Evolutionary conservation across 37 sponge, comb jelly and placozoan species (phyloP), one percentile per base, ranked within the genome.

Genomic region (Ianthella basta): DNA sequence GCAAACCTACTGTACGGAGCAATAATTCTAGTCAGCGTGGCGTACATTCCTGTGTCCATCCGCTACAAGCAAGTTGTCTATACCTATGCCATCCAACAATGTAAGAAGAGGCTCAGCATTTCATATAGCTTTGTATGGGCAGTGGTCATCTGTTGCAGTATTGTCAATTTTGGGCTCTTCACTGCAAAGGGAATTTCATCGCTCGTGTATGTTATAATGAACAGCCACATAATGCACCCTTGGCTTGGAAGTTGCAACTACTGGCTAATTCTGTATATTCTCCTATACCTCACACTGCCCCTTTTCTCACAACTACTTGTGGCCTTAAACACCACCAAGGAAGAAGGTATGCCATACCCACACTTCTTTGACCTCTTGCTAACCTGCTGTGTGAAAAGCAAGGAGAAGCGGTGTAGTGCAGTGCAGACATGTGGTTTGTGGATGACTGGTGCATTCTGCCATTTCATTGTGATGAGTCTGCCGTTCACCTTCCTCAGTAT

Each of bases 31-130:
- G 10, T 75, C 25, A 75, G 78, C 25, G 12, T 75, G 19, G 78
- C 78, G 37, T 75, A 75, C 78, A 75, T 75, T 13, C 78, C 78
- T 39, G 25, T 75, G 18, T 6, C 54, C 53, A 32, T 75, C 33
- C 20, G 78, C 1, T 75, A 75, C 37, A 36, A 75, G 53, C 78
- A 75, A 44, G 38, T 50, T 75, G 78, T 75, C 15, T 75, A 75
- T 75, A 44, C 38, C 20, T 41, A 75, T 41, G 53, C 40, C 40
- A 25, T 41, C 12, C 6, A 32, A 2, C 16, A 36, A 8, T 8
- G 14, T 2, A 75, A 75, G 78, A 75, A 36, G 10, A 75, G 38
- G 25, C 54, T 75, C 13, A 75, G 78, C 10, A 75, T 75, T 10
- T 50, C 78, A 18, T 75, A 75, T 10, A 75, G 54, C 53, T 53